These are phyloP conservation scores for Galagoides demidoff DNA, from an alignment of 2,797 vertebrate genomes.

Conservation along the genomic window DNA sequence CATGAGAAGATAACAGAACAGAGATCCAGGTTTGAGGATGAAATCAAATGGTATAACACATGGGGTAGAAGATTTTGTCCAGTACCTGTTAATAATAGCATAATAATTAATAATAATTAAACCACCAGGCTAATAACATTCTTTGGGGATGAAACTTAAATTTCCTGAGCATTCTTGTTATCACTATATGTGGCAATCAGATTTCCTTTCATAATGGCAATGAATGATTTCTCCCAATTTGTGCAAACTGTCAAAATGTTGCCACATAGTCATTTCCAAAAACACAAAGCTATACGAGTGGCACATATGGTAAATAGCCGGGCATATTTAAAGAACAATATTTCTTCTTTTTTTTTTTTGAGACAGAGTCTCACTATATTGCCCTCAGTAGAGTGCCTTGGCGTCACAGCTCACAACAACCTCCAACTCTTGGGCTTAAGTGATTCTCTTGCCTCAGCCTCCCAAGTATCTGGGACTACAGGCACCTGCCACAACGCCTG, in stretches of 20 bases:
- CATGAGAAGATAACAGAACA: not conserved
- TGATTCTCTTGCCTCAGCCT: too few relatives aligned
- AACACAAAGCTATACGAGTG: not conserved
- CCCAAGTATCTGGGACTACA: too few relatives aligned
- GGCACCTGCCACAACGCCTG: too few relatives aligned
- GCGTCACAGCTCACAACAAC: too few relatives aligned
- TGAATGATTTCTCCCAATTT: not conserved
- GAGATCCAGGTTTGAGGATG: fast-evolving
- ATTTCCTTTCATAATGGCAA: not conserved
- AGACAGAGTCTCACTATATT: too few relatives aligned
- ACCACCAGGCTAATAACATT: not conserved
- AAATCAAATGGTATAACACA: not conserved
- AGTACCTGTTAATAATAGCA: not conserved
- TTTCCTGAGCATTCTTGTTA: not conserved
- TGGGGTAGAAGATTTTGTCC: not conserved
- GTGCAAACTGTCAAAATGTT: not conserved
- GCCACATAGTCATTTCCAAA: not conserved
- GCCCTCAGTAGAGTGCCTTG: too few relatives aligned
- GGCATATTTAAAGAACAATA: not conserved
- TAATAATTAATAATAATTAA: not conserved
- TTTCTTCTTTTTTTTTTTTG: not conserved
- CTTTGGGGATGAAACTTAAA: not conserved
- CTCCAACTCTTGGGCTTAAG: too few relatives aligned
- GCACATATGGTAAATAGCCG: not conserved
- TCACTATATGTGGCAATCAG: too few relatives aligned